Conservation (phyloP, 2,797 vertebrate genomes). For the Steatocranus sp. region DNA sequence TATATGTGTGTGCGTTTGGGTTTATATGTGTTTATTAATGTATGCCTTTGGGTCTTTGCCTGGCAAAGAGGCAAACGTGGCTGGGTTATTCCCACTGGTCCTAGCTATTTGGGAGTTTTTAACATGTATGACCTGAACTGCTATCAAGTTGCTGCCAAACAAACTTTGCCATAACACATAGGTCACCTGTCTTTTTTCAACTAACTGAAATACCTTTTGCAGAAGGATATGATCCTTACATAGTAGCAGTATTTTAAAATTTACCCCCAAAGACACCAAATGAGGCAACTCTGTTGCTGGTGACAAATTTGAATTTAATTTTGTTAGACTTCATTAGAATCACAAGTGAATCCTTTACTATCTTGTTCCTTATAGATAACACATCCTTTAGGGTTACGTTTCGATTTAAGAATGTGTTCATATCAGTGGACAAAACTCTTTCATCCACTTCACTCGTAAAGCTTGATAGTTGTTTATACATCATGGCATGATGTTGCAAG, state of each 20-base stretch:
- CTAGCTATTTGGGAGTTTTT: conserved; percentile 34
- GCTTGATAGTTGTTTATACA: not conserved
- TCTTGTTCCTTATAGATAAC: too few relatives aligned
- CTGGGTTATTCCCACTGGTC: conserved; percentile 49
- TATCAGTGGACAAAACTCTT: not conserved
- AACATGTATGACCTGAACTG: conserved; percentile 26
- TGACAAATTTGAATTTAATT: not conserved
- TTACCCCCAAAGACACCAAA: not conserved
- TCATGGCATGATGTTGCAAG: not conserved
- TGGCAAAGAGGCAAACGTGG: conserved; percentile 21
- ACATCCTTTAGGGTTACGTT: not conserved
- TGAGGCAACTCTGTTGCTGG: not conserved
- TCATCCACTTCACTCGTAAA: not conserved
- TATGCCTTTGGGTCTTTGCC: conserved; percentile 17
- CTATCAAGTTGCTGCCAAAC: conserved; percentile 22
- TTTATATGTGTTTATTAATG: conserved; percentile 22
- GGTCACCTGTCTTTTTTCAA: not conserved
- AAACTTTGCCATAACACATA: not conserved
- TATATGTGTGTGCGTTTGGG: conserved; percentile 3
- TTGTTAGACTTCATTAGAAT: not conserved
- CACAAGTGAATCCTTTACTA: not conserved
- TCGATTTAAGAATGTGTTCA: not conserved
- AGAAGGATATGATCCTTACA: not conserved
- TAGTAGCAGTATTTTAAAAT: not conserved
- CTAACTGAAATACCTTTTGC: not conserved